phyloP scores from a whole-genome alignment of 2,888 invertebrate species.

The Calliphora vomitoria region DNA sequence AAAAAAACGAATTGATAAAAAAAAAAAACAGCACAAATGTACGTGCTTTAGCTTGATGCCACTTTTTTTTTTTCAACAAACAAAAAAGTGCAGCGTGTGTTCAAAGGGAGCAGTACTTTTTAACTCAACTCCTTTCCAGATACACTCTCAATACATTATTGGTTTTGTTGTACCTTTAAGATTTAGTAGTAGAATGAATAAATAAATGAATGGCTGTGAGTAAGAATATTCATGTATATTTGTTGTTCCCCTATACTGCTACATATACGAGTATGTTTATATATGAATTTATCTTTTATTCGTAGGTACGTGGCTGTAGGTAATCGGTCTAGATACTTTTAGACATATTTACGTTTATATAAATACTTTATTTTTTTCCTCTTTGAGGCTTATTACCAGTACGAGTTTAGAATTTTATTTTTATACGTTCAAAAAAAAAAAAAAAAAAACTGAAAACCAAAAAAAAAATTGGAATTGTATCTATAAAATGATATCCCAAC shows the following conservation, averaged over 20 bases:
- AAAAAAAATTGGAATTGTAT: constrained; percentile 14
- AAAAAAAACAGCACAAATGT: neutral
- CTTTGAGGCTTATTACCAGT: constrained; percentile 20
- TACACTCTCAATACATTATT: constrained; percentile 9
- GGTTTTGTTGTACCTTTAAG: constrained; percentile 26
- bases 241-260: no score
- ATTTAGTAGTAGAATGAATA: constrained; percentile 27
- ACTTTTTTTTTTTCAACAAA: neutral
- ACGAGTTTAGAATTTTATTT: constrained; percentile 31
- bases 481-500: constrained; percentile 15
- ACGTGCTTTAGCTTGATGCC: constrained; percentile 28
- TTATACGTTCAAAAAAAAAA: neutral
- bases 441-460: neutral
- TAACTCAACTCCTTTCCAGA: neutral
- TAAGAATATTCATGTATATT: neutral
- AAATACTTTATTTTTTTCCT: constrained; percentile 10
- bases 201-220: neutral
- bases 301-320: neutral
- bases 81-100: neutral
- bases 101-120: neutral
- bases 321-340: constrained; percentile 34
- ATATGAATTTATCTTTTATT: neutral
- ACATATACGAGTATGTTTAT: no score
- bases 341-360: constrained; percentile 20
- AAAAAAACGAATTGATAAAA: constrained; percentile 25